phyloP scores from a whole-genome alignment of 2,888 invertebrate genomes.

The Sesia apiformis region DNA sequence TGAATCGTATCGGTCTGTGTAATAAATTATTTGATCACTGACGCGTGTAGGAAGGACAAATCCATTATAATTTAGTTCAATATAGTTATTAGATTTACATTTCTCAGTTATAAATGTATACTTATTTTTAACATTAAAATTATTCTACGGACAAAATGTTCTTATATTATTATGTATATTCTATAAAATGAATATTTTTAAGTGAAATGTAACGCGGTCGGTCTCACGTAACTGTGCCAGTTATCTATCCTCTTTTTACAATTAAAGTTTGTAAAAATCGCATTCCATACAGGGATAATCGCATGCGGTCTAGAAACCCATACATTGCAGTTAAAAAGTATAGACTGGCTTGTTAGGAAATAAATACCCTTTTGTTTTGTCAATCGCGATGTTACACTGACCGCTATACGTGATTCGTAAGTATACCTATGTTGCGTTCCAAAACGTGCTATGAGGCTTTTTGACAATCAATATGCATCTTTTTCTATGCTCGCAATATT shows the following conservation, averaged over 20 bases:
- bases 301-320: neutral
- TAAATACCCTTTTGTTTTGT: too few relatives aligned
- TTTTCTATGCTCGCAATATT: too few relatives aligned
- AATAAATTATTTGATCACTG: neutral
- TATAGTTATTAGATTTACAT: conserved; percentile 32
- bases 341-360: neutral
- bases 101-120: conserved; percentile 27
- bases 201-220: conserved; percentile 38
- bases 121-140: conserved; percentile 34
- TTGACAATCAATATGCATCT: too few relatives aligned
- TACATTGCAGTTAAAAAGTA: too few relatives aligned
- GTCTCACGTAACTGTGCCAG: conserved; percentile 12
- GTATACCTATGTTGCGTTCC: too few relatives aligned
- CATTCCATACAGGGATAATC: conserved; percentile 40
- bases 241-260: conserved; percentile 5
- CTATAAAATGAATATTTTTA: conserved; percentile 38
- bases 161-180: conserved; percentile 39
- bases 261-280: conserved; percentile 18
- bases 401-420: too few relatives aligned
- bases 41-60: conserved; percentile 15
- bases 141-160: conserved; percentile 41
- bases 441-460: too few relatives aligned
- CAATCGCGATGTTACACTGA: too few relatives aligned
- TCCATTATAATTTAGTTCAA: conserved; percentile 36
- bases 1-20: too few relatives aligned